phyloP scores from a whole-genome alignment of 2,888 invertebrate species.

The Aradus depressus region DNA sequence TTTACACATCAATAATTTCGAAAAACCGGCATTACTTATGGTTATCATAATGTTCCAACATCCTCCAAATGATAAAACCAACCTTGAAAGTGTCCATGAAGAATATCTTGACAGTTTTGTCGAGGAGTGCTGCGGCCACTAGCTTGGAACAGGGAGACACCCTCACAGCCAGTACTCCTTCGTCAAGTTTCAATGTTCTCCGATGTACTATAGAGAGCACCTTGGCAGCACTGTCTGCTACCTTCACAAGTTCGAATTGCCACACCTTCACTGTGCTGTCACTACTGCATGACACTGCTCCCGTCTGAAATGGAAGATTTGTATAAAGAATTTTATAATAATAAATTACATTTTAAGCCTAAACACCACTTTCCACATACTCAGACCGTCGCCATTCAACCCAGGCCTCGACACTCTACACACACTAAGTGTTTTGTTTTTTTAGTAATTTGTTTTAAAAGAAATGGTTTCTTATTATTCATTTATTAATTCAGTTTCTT shows the following conservation, averaged over 20 bases:
- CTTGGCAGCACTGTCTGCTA: conserved; percentile 38
- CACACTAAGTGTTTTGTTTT: too few species aligned
- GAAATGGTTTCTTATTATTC: too few species aligned
- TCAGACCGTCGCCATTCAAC: too few species aligned
- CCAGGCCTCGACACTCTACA: too few species aligned
- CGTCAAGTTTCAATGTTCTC: conserved; percentile 74
- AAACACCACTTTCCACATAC: too few species aligned
- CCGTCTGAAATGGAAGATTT: conserved; percentile 46
- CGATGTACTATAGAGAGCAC: conserved; percentile 67
- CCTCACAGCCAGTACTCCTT: conserved; percentile 70
- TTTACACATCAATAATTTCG: too few species aligned
- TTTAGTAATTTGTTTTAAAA: too few species aligned
- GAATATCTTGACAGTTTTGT: conserved; percentile 90
- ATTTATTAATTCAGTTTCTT: too few species aligned
- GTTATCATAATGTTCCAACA: too few species aligned
- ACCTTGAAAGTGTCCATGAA: conserved; percentile 90
- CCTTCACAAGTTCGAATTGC: conserved; percentile 76
- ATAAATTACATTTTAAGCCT: too few species aligned
- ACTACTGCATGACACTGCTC: conserved; percentile 73
- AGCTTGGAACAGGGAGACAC: conserved; percentile 77
- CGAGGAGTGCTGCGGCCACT: conserved; percentile 78
- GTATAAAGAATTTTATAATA: conserved; percentile 5
- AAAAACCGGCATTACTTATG: too few species aligned
- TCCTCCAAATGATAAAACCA: conserved; percentile 27
- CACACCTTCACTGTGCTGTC: conserved; percentile 89